Evolutionary conservation across 2,888 invertebrate genomes (phyloP).

Genomic region (Gryllus longicercus): DNA sequence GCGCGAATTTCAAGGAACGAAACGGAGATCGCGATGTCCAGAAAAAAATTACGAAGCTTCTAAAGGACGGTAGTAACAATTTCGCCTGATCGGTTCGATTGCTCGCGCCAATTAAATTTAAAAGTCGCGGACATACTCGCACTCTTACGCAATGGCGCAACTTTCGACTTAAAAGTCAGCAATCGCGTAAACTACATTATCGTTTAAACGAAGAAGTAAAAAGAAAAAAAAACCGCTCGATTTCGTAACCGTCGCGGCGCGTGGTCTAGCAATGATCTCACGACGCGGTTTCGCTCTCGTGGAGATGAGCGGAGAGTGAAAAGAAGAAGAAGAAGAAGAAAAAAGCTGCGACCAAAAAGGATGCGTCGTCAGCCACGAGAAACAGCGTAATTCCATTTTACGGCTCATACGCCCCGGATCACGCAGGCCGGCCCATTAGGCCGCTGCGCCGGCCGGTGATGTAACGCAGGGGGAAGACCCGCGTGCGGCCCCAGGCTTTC

Average conservation of each 20-base stretch:
- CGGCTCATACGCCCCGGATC: conserved; percentile 17
- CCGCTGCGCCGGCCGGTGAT: neutral
- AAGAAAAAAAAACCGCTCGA: neutral
- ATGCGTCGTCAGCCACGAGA: neutral
- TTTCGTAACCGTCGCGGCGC: neutral
- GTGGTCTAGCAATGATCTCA: neutral
- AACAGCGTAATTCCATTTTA: neutral
- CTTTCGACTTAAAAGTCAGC: neutral
- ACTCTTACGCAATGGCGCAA: neutral
- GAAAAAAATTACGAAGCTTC: no score
- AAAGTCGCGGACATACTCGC: neutral
- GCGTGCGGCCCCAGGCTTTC: neutral
- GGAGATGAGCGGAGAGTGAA: no score
- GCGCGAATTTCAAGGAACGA: no score
- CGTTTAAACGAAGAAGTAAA: neutral
- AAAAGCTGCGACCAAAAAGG: neutral
- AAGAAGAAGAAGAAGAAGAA: no score
- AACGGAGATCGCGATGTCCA: no score
- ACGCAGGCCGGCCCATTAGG: neutral
- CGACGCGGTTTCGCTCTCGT: no score
- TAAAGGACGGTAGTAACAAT: no score
- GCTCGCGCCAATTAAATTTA: neutral
- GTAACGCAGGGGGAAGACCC: neutral
- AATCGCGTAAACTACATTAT: neutral
- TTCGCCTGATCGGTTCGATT: no score